Evolutionary conservation across 2,888 invertebrate genomes (phyloP).

Genomic region (Galerucella nymphaeae): DNA sequence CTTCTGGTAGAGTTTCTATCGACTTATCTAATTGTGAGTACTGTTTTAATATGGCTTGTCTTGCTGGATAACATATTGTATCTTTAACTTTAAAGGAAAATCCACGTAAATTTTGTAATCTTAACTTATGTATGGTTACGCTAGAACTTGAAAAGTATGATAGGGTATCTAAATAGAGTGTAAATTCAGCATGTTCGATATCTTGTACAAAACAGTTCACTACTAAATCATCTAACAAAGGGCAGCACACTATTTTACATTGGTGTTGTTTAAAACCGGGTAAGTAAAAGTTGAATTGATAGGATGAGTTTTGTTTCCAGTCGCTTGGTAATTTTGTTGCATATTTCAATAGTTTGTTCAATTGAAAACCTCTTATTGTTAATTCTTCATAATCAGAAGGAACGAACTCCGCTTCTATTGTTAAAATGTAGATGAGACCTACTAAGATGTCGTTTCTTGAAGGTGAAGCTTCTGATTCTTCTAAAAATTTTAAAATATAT

Average conservation of each 20-base stretch:
- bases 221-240: slow-evolving; percentile 56
- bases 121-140: slow-evolving; percentile 37
- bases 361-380: slow-evolving; percentile 51
- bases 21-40: slow-evolving; percentile 48
- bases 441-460: slow-evolving; percentile 57
- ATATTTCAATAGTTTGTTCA: slow-evolving; percentile 50
- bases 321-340: slow-evolving; percentile 51
- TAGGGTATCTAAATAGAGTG: slow-evolving; percentile 56
- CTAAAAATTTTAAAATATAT: slow-evolving; percentile 53
- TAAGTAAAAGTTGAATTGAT: slow-evolving; percentile 54
- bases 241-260: slow-evolving; percentile 54
- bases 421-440: slow-evolving; percentile 60
- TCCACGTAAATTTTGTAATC: slow-evolving; percentile 57
- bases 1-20: slow-evolving; percentile 62
- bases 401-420: slow-evolving; percentile 62
- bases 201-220: slow-evolving; percentile 58
- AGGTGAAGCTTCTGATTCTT: slow-evolving; percentile 36
- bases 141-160: slow-evolving; percentile 54
- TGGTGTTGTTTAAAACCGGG: slow-evolving; percentile 49
- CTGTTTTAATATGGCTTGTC: slow-evolving; percentile 45
- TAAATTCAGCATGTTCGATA: slow-evolving; percentile 45
- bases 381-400: slow-evolving; percentile 50
- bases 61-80: slow-evolving; percentile 56
- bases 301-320: slow-evolving; percentile 53
- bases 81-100: slow-evolving; percentile 59